Evolutionary conservation across 2,888 invertebrate species (phyloP).

Genomic region (Hemithea aestivaria): DNA sequence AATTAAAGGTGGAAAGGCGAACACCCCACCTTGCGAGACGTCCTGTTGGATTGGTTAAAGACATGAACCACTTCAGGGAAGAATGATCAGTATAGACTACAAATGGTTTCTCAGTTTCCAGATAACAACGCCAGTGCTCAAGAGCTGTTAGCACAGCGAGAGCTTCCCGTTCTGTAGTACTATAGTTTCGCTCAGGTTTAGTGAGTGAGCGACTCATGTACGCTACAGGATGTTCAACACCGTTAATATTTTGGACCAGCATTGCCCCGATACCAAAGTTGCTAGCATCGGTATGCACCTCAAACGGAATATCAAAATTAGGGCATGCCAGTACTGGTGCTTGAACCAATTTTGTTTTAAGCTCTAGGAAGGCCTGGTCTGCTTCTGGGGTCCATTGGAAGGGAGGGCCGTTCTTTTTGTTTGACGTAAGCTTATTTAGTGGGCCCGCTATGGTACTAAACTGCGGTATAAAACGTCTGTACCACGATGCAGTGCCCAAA

Average conservation of each 20-base stretch:
- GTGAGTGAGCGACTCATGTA: too few relatives aligned
- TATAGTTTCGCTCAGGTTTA: too few relatives aligned
- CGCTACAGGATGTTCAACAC: neutral
- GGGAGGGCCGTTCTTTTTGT: neutral
- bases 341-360: neutral
- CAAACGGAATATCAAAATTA: too few relatives aligned
- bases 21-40: too few relatives aligned
- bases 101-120: too few relatives aligned
- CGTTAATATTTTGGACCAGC: neutral
- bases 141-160: too few relatives aligned
- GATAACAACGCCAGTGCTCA: too few relatives aligned
- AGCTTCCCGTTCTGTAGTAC: too few relatives aligned
- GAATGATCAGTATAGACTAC: too few relatives aligned
- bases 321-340: neutral
- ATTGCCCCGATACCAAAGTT: neutral
- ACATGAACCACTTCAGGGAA: too few relatives aligned
- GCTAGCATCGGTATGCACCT: neutral
- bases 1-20: too few relatives aligned
- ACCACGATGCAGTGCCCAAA: constrained; percentile 27
- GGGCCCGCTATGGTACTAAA: constrained; percentile 30
- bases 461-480: constrained; percentile 26
- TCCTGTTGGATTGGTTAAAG: too few relatives aligned
- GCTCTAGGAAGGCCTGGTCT: neutral
- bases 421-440: constrained; percentile 14
- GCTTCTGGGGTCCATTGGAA: neutral